Conservation (phyloP, 2,888 invertebrate genomes). For the Aporophyla nigra region DNA sequence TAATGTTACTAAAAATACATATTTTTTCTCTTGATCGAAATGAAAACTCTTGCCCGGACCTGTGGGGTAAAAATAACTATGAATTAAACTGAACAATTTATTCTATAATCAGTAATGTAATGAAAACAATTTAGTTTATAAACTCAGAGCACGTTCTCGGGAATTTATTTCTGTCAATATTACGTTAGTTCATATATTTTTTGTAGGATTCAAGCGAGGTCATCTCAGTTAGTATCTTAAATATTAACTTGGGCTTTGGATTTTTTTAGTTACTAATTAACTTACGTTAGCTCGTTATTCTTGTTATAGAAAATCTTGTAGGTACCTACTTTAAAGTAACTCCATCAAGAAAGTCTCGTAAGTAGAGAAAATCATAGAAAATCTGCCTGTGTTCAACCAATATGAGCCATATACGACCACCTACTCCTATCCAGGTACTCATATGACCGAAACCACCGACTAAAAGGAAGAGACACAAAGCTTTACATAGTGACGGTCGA, state of each 20-base stretch:
- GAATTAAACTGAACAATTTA: conserved; percentile 19
- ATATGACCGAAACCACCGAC: neutral
- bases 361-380: neutral
- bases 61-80: conserved; percentile 71
- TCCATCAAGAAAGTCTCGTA: neutral
- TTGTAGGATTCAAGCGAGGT: conserved; percentile 19
- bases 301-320: neutral
- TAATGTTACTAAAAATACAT: conserved; percentile 90
- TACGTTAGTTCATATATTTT: conserved; percentile 30
- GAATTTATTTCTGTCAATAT: conserved; percentile 29
- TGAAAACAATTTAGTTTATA: conserved; percentile 33
- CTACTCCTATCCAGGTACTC: neutral
- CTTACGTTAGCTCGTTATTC: neutral
- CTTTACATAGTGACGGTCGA: conserved; percentile 3
- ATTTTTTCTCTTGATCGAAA: conserved; percentile 89
- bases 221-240: conserved; percentile 2
- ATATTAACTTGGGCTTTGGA: conserved; percentile 16
- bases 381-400: neutral
- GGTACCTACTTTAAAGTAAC: neutral
- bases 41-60: conserved; percentile 90
- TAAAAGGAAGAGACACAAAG: conserved; percentile 13
- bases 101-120: conserved; percentile 13
- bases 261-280: conserved; percentile 3
- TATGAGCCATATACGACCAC: neutral
- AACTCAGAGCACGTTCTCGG: conserved; percentile 39